These are phyloP conservation scores for Euphydryas editha DNA, from an alignment of 2,888 invertebrate species.

Conservation along the genomic window DNA sequence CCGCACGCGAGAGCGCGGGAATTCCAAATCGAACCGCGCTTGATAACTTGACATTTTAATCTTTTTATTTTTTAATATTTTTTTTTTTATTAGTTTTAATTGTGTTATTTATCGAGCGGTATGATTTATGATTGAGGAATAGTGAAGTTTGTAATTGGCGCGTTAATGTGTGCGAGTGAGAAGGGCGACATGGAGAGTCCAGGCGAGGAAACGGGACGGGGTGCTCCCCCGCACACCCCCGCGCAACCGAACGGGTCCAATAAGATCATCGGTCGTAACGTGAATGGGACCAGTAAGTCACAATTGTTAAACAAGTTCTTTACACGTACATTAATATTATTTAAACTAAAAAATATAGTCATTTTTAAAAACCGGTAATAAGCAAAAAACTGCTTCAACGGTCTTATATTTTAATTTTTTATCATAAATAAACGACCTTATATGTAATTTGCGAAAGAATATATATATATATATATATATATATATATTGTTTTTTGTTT, in stretches of 20 bases:
- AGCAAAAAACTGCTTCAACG: slow-evolving; percentile 7
- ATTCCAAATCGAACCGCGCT: slow-evolving; percentile 12
- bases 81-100: slow-evolving; percentile 32
- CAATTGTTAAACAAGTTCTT: slow-evolving; percentile 45
- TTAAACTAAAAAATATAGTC: slow-evolving; percentile 5
- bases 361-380: slow-evolving; percentile 19
- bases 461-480: too few relatives aligned
- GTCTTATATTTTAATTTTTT: slow-evolving; percentile 17
- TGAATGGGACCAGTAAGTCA: slow-evolving; percentile 86
- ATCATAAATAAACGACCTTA: background rate
- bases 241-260: slow-evolving; percentile 82
- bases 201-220: slow-evolving; percentile 79
- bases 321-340: background rate
- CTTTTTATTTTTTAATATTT: slow-evolving; percentile 32
- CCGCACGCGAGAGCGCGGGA: slow-evolving; percentile 53
- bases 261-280: slow-evolving; percentile 86
- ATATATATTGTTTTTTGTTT: too few relatives aligned
- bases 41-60: slow-evolving; percentile 27
- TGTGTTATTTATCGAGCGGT: slow-evolving; percentile 25
- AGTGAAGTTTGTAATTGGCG: slow-evolving; percentile 73
- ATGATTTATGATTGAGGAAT: slow-evolving; percentile 33
- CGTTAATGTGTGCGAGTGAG: slow-evolving; percentile 80
- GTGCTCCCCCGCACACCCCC: slow-evolving; percentile 60
- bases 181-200: slow-evolving; percentile 77
- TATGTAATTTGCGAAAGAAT: background rate